A percentile compares a stretch with the other conserved stretches of the same genome.
phyloP scores from a whole-genome alignment of 2,888 invertebrate species.

The Mantis religiosa region DNA sequence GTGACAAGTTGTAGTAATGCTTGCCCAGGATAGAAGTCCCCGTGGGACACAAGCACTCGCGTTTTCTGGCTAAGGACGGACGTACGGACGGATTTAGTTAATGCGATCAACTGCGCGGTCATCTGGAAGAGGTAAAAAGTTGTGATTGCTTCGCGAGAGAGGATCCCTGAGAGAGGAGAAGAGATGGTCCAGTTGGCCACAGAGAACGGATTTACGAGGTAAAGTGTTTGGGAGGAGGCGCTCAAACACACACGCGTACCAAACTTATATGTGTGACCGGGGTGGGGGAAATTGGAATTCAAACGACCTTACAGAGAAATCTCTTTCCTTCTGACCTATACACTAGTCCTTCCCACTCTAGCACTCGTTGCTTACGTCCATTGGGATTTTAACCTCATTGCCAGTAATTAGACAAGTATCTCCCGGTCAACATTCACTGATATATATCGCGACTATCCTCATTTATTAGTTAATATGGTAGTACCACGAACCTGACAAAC shows the following conservation, averaged over 20 bases:
- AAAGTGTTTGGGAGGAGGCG: constrained; percentile 2
- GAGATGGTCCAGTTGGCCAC: background rate
- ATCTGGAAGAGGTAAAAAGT: constrained; percentile 22
- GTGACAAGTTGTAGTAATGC: background rate
- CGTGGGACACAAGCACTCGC: constrained; percentile 15
- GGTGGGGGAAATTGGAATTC: constrained; percentile 7
- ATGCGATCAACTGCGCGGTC: constrained; percentile 18
- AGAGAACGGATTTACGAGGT: constrained; percentile 12
- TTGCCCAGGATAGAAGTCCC: background rate
- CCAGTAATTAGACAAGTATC: background rate
- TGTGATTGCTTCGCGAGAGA: constrained; percentile 18
- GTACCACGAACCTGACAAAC: no score
- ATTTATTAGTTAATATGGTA: background rate
- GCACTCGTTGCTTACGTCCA: background rate
- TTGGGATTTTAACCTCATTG: constrained; percentile 8
- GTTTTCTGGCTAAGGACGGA: background rate
- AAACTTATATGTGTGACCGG: constrained; percentile 1
- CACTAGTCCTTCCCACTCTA: background rate
- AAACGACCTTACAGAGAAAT: background rate
- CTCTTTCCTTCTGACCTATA: background rate
- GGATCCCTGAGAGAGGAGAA: background rate
- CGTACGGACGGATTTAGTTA: constrained; percentile 14
- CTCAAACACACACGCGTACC: background rate
- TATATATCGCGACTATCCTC: background rate
- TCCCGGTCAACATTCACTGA: background rate